Conservation (phyloP, 35 echinoderm and acorn worm genomes). For the Heliocidaris erythrogramma region DNA sequence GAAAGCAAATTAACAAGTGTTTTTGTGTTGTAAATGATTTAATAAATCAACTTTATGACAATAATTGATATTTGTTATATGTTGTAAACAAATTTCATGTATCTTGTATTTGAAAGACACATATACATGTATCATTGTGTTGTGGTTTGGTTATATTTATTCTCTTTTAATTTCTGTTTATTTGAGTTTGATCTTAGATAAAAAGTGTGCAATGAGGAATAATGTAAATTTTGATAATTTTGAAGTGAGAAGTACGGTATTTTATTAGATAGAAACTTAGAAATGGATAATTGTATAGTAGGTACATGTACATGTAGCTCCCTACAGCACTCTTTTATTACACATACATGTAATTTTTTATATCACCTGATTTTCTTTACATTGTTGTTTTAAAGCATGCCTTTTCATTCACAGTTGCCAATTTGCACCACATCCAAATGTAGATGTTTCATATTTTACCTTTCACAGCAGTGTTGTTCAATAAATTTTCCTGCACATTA, state of each 20-base stretch:
- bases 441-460: neutral
- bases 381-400: neutral
- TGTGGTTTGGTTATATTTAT: neutral
- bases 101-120: too few species aligned
- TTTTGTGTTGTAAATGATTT: too few species aligned
- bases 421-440: neutral
- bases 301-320: neutral
- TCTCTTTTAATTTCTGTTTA: neutral
- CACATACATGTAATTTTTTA: neutral
- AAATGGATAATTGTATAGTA: neutral
- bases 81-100: neutral
- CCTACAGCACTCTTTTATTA: neutral
- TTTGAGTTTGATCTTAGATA: neutral
- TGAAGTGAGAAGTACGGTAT: too few species aligned
- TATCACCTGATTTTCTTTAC: neutral
- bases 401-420: neutral
- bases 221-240: too few species aligned
- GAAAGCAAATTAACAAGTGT: too few species aligned
- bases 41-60: too few species aligned
- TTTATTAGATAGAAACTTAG: neutral
- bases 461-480: neutral
- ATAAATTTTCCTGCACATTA: neutral
- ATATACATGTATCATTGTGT: neutral
- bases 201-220: neutral
- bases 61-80: neutral